Percentiles rank a stretch among this genome's conserved stretches.
phyloP scores from a whole-genome alignment of 1,140 invertebrate species.

The Bombyx mandarina region DNA sequence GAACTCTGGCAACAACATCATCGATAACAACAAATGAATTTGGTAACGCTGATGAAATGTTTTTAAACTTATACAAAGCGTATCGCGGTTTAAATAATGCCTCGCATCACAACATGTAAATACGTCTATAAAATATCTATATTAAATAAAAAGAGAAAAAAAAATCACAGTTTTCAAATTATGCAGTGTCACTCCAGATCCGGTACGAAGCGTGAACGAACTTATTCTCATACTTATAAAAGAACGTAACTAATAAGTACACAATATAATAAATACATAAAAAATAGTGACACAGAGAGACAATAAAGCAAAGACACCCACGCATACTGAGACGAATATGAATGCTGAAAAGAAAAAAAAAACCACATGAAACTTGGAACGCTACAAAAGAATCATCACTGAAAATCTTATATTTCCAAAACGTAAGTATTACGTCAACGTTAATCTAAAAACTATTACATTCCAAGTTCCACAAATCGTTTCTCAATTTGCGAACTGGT shows the following conservation, averaged over 20 bases:
- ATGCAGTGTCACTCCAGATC: slow-evolving; percentile 67
- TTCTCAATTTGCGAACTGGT: too few species aligned
- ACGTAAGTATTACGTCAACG: too few species aligned
- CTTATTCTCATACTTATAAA: slow-evolving; percentile 44
- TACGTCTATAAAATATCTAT: slow-evolving; percentile 56
- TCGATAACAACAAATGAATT: slow-evolving; percentile 32
- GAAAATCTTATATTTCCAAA: too few species aligned
- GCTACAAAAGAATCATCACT: too few species aligned
- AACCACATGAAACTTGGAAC: slow-evolving; percentile 7
- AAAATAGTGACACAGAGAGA: slow-evolving; percentile 64
- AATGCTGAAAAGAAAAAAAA: slow-evolving; percentile 23
- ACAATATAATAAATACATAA: slow-evolving; percentile 47
- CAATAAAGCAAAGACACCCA: slow-evolving; percentile 57
- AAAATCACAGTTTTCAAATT: slow-evolving; percentile 70
- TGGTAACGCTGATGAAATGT: slow-evolving; percentile 32
- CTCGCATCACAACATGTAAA: slow-evolving; percentile 62
- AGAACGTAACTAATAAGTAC: slow-evolving; percentile 65
- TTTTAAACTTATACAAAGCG: slow-evolving; percentile 10
- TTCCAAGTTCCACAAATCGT: too few species aligned
- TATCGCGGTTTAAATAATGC: slow-evolving; percentile 16
- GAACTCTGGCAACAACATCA: slow-evolving; percentile 29
- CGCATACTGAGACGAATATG: slow-evolving; percentile 56
- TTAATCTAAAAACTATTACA: too few species aligned
- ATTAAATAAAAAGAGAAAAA: slow-evolving; percentile 27
- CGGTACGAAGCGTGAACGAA: slow-evolving; percentile 57